Percentiles rank a stretch among this genome's conserved stretches.
phyloP scores from a whole-genome alignment of 2,888 invertebrate species.

The Orchesella flavescens region DNA sequence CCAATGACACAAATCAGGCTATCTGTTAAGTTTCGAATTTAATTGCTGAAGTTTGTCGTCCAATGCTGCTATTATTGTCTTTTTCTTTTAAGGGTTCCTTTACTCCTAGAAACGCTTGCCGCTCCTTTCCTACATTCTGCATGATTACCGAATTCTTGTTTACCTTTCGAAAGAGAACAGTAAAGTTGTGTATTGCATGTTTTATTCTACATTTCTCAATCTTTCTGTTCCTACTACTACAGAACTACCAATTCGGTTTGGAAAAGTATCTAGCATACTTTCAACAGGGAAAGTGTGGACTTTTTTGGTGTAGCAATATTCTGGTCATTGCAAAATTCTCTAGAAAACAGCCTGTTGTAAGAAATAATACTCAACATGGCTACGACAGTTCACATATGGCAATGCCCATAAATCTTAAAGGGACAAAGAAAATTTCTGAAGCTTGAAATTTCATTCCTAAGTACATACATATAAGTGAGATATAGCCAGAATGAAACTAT shows the following conservation, averaged over 20 bases:
- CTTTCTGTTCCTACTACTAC: not conserved
- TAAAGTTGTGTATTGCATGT: conserved; percentile 26
- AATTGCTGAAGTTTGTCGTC: too few species aligned
- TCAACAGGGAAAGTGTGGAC: conserved; percentile 1
- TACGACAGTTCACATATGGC: conserved; percentile 46
- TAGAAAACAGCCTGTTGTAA: not conserved
- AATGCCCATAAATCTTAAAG: conserved; percentile 45
- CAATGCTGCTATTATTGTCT: not conserved
- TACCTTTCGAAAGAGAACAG: too few species aligned
- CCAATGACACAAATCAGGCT: too few species aligned
- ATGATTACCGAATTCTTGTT: too few species aligned
- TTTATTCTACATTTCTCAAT: conserved; percentile 5
- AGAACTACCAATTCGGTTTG: not conserved
- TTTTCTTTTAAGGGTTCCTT: conserved; percentile 20
- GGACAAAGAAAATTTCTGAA: conserved; percentile 42
- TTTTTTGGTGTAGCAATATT: conserved; percentile 12
- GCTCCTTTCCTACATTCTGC: too few species aligned
- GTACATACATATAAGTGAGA: too few species aligned
- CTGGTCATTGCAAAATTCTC: not conserved
- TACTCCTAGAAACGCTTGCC: not conserved
- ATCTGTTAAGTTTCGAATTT: too few species aligned
- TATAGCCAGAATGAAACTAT: too few species aligned
- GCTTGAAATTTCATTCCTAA: conserved; percentile 42
- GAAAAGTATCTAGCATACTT: conserved; percentile 1
- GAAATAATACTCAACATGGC: conserved; percentile 40